These are phyloP conservation scores for Pachypeltis micranthus DNA, from an alignment of 1,140 invertebrate species.

Conservation along the genomic window DNA sequence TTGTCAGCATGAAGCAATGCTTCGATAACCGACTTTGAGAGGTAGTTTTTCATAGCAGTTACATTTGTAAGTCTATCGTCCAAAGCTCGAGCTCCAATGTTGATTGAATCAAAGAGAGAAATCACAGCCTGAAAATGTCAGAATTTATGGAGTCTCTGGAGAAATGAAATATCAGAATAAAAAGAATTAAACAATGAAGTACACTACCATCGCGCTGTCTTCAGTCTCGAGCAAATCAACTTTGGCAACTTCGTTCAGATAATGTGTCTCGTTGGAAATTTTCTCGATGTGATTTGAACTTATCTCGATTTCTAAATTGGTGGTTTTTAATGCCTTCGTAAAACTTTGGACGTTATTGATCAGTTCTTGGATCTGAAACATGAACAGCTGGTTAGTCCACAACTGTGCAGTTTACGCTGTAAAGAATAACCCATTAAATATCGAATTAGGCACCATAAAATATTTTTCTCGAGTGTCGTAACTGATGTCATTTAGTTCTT, in stretches of 20 bases:
- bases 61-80: neutral
- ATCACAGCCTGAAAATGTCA: conserved; percentile 7
- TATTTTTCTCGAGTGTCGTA: conserved; percentile 43
- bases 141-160: neutral
- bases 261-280: conserved; percentile 8
- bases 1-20: conserved; percentile 12
- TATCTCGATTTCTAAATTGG: conserved; percentile 4
- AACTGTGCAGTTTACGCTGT: too few relatives aligned
- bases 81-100: neutral
- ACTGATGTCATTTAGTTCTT: conserved; percentile 30
- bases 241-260: conserved; percentile 16
- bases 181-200: neutral
- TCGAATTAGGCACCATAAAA: conserved; percentile 38
- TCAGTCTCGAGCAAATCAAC: conserved; percentile 16
- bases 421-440: too few relatives aligned
- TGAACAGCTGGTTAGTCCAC: too few relatives aligned
- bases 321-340: neutral
- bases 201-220: conserved; percentile 12
- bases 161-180: neutral
- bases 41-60: neutral
- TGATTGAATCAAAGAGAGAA: conserved; percentile 4
- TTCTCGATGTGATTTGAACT: conserved; percentile 1
- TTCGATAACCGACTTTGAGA: neutral
- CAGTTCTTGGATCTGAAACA: conserved; percentile 16
- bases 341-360: conserved; percentile 8